Evolutionary conservation across 1,140 invertebrate genomes (phyloP).

Genomic region (Halyomorpha halys): DNA sequence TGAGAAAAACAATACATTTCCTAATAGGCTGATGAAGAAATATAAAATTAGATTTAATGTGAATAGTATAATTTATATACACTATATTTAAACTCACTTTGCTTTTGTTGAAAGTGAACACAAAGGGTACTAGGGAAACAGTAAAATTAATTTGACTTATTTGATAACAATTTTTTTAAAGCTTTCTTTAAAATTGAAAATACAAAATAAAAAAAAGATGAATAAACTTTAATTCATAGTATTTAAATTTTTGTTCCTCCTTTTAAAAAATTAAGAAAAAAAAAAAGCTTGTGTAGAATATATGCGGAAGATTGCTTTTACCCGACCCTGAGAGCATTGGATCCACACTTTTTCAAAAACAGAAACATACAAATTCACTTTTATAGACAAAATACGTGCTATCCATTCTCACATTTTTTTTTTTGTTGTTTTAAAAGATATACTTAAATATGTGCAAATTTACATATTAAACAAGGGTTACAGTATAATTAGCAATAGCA

Average conservation of each 20-base stretch:
- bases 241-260: background rate
- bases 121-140: slow-evolving; percentile 5
- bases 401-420: slow-evolving; percentile 19
- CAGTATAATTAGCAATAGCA: slow-evolving; percentile 25
- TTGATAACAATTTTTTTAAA: too few relatives aligned
- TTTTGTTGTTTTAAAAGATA: slow-evolving; percentile 10
- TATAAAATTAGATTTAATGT: slow-evolving; percentile 15
- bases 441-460: slow-evolving; percentile 25
- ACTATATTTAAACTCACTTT: background rate
- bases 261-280: background rate
- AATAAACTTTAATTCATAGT: too few relatives aligned
- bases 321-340: slow-evolving; percentile 14
- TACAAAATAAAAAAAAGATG: too few relatives aligned
- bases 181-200: too few relatives aligned
- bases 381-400: slow-evolving; percentile 25
- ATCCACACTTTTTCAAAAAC: slow-evolving; percentile 3
- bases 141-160: slow-evolving; percentile 1
- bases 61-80: slow-evolving; percentile 15
- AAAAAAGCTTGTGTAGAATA: slow-evolving; percentile 3
- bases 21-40: slow-evolving; percentile 13
- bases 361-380: slow-evolving; percentile 15
- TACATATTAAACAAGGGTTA: slow-evolving; percentile 26
- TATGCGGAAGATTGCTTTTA: slow-evolving; percentile 10
- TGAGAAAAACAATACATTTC: slow-evolving; percentile 6
- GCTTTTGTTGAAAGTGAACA: slow-evolving; percentile 8